These are phyloP conservation scores for Orthosia cruda DNA, from an alignment of 2,888 invertebrate species.

Conservation along the genomic window DNA sequence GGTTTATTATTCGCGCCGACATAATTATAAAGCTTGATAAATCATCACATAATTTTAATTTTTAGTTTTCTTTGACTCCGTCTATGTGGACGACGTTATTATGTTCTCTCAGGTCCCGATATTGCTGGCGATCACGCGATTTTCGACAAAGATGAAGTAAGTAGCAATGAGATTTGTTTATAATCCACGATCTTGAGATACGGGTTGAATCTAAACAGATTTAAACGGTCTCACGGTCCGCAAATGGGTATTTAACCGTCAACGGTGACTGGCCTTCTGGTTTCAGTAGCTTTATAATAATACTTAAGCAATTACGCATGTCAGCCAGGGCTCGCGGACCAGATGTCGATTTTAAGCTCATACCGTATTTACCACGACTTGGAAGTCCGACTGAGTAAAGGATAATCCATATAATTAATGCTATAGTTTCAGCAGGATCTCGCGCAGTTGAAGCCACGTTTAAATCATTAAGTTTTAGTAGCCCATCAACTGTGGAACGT, in stretches of 20 bases:
- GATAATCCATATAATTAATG: conserved; percentile 81
- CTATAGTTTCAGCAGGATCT: conserved; percentile 76
- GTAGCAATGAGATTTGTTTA: conserved; percentile 61
- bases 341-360: conserved; percentile 81
- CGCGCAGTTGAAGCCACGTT: conserved; percentile 60
- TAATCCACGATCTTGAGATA: conserved; percentile 50
- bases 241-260: conserved; percentile 74
- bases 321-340: conserved; percentile 79
- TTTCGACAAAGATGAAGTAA: conserved; percentile 50
- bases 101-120: conserved; percentile 48
- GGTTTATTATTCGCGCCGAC: conserved; percentile 65
- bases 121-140: conserved; percentile 63
- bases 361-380: conserved; percentile 80
- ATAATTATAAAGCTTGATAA: conserved; percentile 65
- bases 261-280: conserved; percentile 77
- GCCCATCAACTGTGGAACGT: conserved; percentile 56
- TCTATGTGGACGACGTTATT: conserved; percentile 33
- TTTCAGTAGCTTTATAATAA: conserved; percentile 87
- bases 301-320: conserved; percentile 81
- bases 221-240: conserved; percentile 78
- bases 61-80: conserved; percentile 44
- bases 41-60: conserved; percentile 60
- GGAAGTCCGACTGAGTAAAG: conserved; percentile 70
- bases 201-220: conserved; percentile 61
- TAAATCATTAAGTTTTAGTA: conserved; percentile 70